These are phyloP conservation scores for Ectropis grisescens DNA, from an alignment of 1,140 invertebrate genomes.

Conservation along the genomic window DNA sequence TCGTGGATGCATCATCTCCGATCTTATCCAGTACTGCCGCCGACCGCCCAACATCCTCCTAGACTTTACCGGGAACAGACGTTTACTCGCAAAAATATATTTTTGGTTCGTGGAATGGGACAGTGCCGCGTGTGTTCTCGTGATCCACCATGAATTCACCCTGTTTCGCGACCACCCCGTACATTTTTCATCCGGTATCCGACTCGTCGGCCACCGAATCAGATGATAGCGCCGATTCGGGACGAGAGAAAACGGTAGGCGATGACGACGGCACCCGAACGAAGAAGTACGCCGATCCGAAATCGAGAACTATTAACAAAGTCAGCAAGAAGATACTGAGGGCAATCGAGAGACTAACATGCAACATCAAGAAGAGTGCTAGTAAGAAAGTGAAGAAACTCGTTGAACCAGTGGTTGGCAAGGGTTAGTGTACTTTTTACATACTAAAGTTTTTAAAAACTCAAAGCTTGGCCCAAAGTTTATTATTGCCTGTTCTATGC, in stretches of 20 bases:
- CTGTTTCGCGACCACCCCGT: conserved; percentile 46
- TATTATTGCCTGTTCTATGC: no score
- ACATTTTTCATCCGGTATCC: conserved; percentile 56
- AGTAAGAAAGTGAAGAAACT: conserved; percentile 32
- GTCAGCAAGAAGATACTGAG: conserved; percentile 60
- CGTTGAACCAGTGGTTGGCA: conserved; percentile 5
- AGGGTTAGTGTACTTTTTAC: conserved; percentile 8
- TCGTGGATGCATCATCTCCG: conserved; percentile 19
- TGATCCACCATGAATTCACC: conserved; percentile 35
- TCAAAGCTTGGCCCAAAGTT: no score
- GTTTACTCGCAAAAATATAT: conserved; percentile 5
- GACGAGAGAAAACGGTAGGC: conserved; percentile 41
- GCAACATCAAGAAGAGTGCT: conserved; percentile 48
- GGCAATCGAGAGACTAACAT: conserved; percentile 54
- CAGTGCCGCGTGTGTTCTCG: no score
- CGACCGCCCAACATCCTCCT: conserved; percentile 31
- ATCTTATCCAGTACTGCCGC: conserved; percentile 33
- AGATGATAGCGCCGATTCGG: conserved; percentile 50
- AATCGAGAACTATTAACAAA: conserved; percentile 60
- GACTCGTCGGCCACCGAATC: conserved; percentile 61
- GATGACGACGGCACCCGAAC: conserved; percentile 35
- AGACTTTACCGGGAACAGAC: conserved; percentile 26
- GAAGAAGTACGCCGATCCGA: conserved; percentile 56
- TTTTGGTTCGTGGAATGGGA: no score
- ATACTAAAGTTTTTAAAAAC: no score